A percentile compares a stretch with the other conserved stretches of the same genome.
phyloP scores from a whole-genome alignment of 2,113 vertebrate species.

The Propithecus coquereli region DNA sequence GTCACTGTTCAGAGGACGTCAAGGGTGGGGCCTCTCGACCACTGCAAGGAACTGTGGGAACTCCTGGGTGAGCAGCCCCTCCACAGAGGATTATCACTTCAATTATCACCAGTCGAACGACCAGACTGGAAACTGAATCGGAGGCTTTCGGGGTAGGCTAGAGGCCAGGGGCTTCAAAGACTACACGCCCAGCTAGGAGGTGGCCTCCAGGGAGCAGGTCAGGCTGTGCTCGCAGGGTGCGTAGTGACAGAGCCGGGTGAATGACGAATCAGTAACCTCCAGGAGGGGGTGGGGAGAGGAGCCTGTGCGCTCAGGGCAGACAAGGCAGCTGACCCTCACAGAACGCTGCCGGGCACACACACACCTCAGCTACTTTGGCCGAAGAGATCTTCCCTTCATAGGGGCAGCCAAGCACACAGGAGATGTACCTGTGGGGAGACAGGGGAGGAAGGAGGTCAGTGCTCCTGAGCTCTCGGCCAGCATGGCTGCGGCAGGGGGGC shows the following conservation, averaged over 20 bases:
- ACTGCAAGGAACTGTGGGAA: neutral
- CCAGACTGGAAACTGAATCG: neutral
- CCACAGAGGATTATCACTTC: neutral
- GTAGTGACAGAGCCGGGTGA: neutral
- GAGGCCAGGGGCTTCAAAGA: neutral
- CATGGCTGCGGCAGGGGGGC: neutral
- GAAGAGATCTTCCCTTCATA: constrained; percentile 95
- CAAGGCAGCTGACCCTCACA: neutral
- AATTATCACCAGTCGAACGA: no score
- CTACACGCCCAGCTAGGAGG: neutral
- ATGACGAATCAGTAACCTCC: neutral
- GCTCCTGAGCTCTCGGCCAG: neutral
- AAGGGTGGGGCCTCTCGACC: neutral
- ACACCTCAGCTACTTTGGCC: constrained; percentile 94
- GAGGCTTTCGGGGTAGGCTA: neutral
- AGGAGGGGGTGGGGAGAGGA: neutral
- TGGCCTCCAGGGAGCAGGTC: neutral
- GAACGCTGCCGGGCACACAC: constrained; percentile 34
- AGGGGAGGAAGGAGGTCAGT: neutral
- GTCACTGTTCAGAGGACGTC: neutral
- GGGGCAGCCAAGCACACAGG: constrained; percentile 96
- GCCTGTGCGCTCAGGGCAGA: neutral
- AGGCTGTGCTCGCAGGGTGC: neutral
- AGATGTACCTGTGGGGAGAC: constrained; percentile 88
- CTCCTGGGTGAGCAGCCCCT: neutral